These are phyloP conservation scores for Aphis gossypii DNA, from an alignment of 1,140 invertebrate genomes.

Conservation along the genomic window DNA sequence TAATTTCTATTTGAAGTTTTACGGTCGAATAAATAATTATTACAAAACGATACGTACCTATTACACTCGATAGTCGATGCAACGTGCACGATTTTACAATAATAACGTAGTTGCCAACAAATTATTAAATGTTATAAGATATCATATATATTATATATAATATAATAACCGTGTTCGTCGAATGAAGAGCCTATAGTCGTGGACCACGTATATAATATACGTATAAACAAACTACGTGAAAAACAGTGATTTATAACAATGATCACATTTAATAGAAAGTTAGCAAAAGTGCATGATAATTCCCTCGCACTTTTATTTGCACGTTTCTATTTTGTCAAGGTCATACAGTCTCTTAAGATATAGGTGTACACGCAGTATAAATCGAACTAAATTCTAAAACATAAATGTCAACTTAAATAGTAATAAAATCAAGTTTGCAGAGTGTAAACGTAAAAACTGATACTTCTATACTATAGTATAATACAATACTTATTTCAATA, in stretches of 20 bases:
- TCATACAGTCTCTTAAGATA: not conserved
- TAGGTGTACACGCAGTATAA: not conserved
- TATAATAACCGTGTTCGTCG: not conserved
- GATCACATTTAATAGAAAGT: not conserved
- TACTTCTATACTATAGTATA: not conserved
- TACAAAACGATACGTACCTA: not conserved
- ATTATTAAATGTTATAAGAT: conserved; percentile 30
- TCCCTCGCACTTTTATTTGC: conserved; percentile 13
- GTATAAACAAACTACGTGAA: not conserved
- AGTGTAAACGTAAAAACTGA: not conserved
- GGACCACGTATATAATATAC: not conserved
- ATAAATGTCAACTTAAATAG: not conserved
- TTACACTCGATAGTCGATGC: not conserved
- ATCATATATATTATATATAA: not conserved
- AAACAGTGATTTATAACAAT: not conserved
- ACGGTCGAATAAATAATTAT: not conserved
- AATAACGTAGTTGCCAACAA: not conserved
- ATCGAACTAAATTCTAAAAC: not conserved
- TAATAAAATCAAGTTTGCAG: not conserved
- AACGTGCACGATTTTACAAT: not conserved
- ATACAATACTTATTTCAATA: not conserved
- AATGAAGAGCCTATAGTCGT: not conserved
- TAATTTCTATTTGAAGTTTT: not conserved
- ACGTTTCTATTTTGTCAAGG: not conserved
- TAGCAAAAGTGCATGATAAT: not conserved